These are phyloP conservation scores for Odontocolon sp. DNA, from an alignment of 2,888 invertebrate genomes.

Conservation along the genomic window DNA sequence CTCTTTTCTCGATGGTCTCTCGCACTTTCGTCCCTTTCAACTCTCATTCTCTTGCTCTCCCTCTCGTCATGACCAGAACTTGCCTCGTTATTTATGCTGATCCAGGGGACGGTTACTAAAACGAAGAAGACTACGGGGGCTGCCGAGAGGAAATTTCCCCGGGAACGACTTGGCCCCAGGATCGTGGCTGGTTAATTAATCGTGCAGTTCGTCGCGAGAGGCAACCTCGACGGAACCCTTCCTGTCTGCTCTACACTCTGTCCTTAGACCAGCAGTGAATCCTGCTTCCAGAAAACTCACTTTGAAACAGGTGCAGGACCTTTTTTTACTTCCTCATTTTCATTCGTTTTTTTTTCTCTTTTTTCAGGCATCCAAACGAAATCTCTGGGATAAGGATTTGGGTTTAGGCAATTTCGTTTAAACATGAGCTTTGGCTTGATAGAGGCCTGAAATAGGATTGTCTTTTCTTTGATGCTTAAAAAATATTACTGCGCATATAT, in stretches of 20 bases:
- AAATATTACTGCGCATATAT: too few species aligned
- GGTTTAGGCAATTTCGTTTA: background rate
- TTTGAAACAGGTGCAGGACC: background rate
- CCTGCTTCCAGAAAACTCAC: background rate
- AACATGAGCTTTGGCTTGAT: background rate
- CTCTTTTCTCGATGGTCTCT: constrained; percentile 29
- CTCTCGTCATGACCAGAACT: constrained; percentile 44
- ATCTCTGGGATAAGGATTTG: background rate
- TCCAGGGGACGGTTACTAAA: constrained; percentile 39
- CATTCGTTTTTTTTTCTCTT: background rate
- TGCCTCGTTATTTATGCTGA: constrained; percentile 68
- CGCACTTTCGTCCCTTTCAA: constrained; percentile 13
- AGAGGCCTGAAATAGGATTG: too few species aligned
- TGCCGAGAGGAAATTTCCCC: constrained; percentile 58
- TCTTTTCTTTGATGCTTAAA: too few species aligned
- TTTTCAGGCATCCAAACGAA: background rate
- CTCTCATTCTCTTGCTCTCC: constrained; percentile 14
- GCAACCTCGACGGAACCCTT: constrained; percentile 18
- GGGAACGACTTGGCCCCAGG: constrained; percentile 63
- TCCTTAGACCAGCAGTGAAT: background rate
- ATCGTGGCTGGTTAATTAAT: constrained; percentile 72
- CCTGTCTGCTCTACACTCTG: constrained; percentile 16
- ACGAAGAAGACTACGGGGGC: constrained; percentile 31
- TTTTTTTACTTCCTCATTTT: too few species aligned
- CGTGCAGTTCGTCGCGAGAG: constrained; percentile 54